phyloP scores from a whole-genome alignment of 2,113 vertebrate species.

The Arizona elegans region DNA sequence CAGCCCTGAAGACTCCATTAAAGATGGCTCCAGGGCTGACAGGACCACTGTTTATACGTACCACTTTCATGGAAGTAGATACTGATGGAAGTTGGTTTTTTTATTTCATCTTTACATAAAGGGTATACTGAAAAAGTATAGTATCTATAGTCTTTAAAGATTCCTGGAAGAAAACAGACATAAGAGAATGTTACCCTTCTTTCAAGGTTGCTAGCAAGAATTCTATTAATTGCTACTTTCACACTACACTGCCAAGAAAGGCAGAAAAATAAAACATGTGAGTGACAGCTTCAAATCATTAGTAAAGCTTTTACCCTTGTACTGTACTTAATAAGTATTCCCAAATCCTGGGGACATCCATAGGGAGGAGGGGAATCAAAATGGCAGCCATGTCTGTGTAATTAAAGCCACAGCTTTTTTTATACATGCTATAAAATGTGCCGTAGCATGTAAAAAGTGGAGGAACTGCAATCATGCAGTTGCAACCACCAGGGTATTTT shows the following conservation, averaged over 20 bases:
- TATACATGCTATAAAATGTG: background rate
- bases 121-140: constrained; percentile 76
- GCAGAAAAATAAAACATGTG: background rate
- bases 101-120: constrained; percentile 43
- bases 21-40: background rate
- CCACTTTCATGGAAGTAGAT: constrained; percentile 63
- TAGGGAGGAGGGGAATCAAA: background rate
- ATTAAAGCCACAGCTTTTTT: background rate
- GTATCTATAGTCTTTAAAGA: constrained; percentile 58
- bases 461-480: background rate
- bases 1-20: too few species aligned
- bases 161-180: constrained; percentile 49
- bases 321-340: background rate
- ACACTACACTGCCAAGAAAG: background rate
- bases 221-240: background rate
- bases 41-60: constrained; percentile 51
- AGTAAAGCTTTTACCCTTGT: background rate
- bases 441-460: background rate
- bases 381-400: background rate
- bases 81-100: constrained; percentile 54
- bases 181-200: background rate
- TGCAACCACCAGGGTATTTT: background rate
- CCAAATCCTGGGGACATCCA: background rate
- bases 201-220: background rate
- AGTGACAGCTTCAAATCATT: background rate